Conservation (phyloP, 2,888 invertebrate genomes). For the Cerceris rybyensis region DNA sequence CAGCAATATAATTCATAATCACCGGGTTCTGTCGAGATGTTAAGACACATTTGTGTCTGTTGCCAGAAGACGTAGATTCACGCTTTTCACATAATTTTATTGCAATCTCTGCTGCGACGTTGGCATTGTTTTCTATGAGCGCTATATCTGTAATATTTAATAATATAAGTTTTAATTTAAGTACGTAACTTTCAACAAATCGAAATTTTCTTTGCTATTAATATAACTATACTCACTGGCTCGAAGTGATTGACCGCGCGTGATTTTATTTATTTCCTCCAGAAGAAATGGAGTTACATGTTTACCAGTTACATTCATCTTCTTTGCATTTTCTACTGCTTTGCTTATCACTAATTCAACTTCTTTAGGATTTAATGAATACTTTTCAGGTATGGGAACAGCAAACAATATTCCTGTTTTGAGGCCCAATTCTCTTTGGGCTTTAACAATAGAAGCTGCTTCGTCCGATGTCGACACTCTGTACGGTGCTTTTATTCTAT, state of each 20-base stretch:
- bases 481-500: conserved; percentile 86
- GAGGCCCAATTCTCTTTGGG: conserved; percentile 84
- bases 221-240: conserved; percentile 87
- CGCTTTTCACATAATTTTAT: conserved; percentile 67
- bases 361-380: conserved; percentile 84
- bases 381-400: conserved; percentile 92
- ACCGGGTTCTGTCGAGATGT: conserved; percentile 60
- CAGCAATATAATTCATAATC: conserved; percentile 37
- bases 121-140: conserved; percentile 96
- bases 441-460: conserved; percentile 89
- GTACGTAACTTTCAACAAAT: not conserved
- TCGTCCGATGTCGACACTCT: conserved; percentile 85
- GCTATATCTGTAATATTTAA: conserved; percentile 87
- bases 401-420: conserved; percentile 92
- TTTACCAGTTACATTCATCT: conserved; percentile 88
- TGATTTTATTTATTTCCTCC: conserved; percentile 89
- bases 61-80: not conserved
- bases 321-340: conserved; percentile 86
- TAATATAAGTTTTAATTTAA: conserved; percentile 5
- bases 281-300: conserved; percentile 96
- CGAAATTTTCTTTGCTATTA: conserved; percentile 3
- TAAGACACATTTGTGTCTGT: conserved; percentile 6
- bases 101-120: conserved; percentile 91
- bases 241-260: conserved; percentile 90
- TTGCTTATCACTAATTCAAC: conserved; percentile 88